These are phyloP conservation scores for Willisornis vidua DNA, from an alignment of 2,113 vertebrate genomes.

Conservation along the genomic window DNA sequence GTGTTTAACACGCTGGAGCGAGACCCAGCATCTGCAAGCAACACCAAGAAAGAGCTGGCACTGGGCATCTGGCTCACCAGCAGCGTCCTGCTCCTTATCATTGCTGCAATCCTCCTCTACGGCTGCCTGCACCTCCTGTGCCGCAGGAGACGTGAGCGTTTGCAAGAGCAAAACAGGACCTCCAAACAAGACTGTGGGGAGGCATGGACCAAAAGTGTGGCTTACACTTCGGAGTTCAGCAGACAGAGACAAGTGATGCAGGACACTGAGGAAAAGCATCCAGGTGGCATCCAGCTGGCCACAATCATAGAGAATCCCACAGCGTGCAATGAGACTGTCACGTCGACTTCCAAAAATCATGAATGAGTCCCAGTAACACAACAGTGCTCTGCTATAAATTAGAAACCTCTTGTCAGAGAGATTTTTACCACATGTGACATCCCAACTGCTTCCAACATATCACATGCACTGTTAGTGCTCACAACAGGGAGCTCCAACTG, in stretches of 20 bases:
- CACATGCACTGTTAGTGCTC: rapidly evolving
- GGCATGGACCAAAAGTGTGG: neutral
- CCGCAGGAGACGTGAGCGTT: slow-evolving; percentile 22
- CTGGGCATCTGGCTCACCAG: slow-evolving; percentile 87
- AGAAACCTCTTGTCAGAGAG: neutral
- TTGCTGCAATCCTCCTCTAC: slow-evolving; percentile 79
- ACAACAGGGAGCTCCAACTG: rapidly evolving
- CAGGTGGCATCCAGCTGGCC: slow-evolving; percentile 58
- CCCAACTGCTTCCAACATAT: neutral
- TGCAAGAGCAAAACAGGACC: neutral
- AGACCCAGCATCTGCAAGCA: slow-evolving; percentile 49
- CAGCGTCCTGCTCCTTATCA: slow-evolving; percentile 82
- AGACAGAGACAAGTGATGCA: neutral
- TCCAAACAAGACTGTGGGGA: neutral
- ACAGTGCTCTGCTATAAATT: neutral
- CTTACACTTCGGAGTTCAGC: rapidly evolving
- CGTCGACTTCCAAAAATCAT: slow-evolving; percentile 32
- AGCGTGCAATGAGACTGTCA: neutral
- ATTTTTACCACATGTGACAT: neutral
- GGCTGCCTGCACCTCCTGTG: slow-evolving; percentile 81
- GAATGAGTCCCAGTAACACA: slow-evolving; percentile 32
- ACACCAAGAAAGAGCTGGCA: slow-evolving; percentile 79
- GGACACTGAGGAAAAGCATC: slow-evolving; percentile 32
- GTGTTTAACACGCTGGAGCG: slow-evolving; percentile 80
- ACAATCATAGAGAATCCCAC: slow-evolving; percentile 67